Evolutionary conservation across 1,140 invertebrate genomes (phyloP), one percentile per base, ranked within the genome.

Genomic region (Hylyphantes graminicola): DNA sequence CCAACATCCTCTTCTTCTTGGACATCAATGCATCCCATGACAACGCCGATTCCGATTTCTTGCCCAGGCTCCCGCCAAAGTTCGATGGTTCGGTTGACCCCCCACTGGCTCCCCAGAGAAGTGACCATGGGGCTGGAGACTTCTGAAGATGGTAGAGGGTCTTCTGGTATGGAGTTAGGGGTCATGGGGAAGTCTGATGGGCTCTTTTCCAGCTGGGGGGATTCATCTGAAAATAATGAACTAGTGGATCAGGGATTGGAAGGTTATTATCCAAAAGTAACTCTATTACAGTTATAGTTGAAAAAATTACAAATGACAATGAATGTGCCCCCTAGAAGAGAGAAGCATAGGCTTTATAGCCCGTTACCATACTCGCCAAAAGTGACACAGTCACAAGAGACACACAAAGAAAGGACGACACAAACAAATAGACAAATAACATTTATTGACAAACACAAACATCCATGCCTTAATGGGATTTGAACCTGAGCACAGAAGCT

Each of bases 41-140:
- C 97, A 88, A 99, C 99, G 90, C 96, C 97, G 89, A 99, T 98
- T 2, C 98, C 97, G 15, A 98, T 91, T 88, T 94, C 92, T 90
- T 93, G 92, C 21, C 93, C 93, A 0, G 93, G 92, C 87, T 95
- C 93, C 67, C 96, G 90, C 63, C 92, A 90, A 50, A 98, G 91
- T 80, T 90, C 87, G 8, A 98, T 94, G 4, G 91, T 91, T 86
- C 95, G 91, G 51, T 95, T 93, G 0, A 95, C 93, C 0, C 96
- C 96, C 97, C 97, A 98, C 79, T 96, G 94, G 19, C 61, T 68
- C 13, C 75, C 75, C 21, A 77, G 8, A 59, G 82, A 64, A 48
- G 70, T 83, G 3, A 83, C 7, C 7, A 65, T 61, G 57, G 80
- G 72, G 51, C 70, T 74, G 3, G 80, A 67, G 12, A 74, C 54